Conservation (phyloP, 2,797 vertebrate genomes). For the Brachyrhaphis roseni region DNA sequence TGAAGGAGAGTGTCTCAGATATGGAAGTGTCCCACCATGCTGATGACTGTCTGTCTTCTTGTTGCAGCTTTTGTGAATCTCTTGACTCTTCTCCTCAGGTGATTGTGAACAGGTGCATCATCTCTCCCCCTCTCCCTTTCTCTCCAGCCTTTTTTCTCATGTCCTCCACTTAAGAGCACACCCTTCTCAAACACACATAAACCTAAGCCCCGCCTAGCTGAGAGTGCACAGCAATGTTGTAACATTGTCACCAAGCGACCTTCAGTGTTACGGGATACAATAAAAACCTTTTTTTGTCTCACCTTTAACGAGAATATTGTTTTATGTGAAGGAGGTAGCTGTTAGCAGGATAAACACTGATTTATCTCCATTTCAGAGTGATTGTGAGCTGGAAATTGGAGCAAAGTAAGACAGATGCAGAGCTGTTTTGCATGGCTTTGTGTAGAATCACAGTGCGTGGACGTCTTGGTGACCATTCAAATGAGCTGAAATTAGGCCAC, state of each 20-base stretch:
- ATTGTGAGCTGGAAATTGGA: slow-evolving; percentile 9
- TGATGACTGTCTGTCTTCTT: slow-evolving; percentile 27
- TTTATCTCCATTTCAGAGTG: slow-evolving; percentile 19
- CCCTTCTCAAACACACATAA: slow-evolving; percentile 60
- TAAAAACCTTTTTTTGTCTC: slow-evolving; percentile 42
- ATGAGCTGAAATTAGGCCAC: slow-evolving; percentile 52
- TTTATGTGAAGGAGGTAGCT: slow-evolving; percentile 39
- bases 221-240: slow-evolving; percentile 65
- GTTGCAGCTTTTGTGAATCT: neutral
- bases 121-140: slow-evolving; percentile 54
- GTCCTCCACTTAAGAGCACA: slow-evolving; percentile 49
- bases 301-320: slow-evolving; percentile 18
- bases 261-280: slow-evolving; percentile 34
- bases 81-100: slow-evolving; percentile 56
- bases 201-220: slow-evolving; percentile 64
- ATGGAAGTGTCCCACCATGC: slow-evolving; percentile 56
- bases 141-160: slow-evolving; percentile 48
- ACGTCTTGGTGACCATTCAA: slow-evolving; percentile 75
- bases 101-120: slow-evolving; percentile 72
- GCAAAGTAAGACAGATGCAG: neutral
- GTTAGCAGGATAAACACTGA: slow-evolving; percentile 42
- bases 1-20: slow-evolving; percentile 48
- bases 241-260: slow-evolving; percentile 20
- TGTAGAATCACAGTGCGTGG: slow-evolving; percentile 53
- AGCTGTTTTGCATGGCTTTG: slow-evolving; percentile 72